A percentile compares a stretch with the other conserved stretches of the same genome.
These are phyloP conservation scores for Plutella xylostella DNA, from an alignment of 2,888 invertebrate genomes.

Conservation along the genomic window DNA sequence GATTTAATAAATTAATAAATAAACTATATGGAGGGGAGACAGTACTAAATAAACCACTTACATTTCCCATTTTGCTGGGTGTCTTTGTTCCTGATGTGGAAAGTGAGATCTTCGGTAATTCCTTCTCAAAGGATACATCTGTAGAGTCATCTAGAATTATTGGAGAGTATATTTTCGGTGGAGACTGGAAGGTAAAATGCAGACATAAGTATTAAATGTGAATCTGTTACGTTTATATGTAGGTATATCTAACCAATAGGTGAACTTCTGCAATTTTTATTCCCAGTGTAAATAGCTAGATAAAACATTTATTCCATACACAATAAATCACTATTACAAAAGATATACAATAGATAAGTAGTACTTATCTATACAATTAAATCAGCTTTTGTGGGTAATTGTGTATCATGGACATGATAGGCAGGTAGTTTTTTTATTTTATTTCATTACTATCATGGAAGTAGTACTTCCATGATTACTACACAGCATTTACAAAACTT, in stretches of 20 bases:
- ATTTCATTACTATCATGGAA: not conserved
- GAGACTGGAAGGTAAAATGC: slow-evolving; percentile 23
- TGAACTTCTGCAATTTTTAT: not conserved
- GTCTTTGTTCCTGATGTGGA: slow-evolving; percentile 24
- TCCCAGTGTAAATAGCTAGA: not conserved
- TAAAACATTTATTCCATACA: not conserved
- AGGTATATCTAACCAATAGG: not conserved
- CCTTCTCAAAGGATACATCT: slow-evolving; percentile 26
- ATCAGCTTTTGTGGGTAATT: no score
- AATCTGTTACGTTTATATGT: not conserved
- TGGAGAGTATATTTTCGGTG: slow-evolving; percentile 35
- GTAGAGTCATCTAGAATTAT: slow-evolving; percentile 42
- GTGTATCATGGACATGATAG: not conserved
- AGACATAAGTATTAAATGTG: not conserved
- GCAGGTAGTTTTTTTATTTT: not conserved
- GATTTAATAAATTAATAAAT: not conserved
- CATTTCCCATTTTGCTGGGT: slow-evolving; percentile 44
- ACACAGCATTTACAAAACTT: slow-evolving; percentile 22
- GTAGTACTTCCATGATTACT: not conserved
- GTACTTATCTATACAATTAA: not conserved
- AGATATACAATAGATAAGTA: not conserved
- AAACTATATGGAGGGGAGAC: not conserved
- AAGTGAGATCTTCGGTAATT: slow-evolving; percentile 20
- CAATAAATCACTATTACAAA: not conserved
- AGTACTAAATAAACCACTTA: slow-evolving; percentile 27